These are phyloP conservation scores for Ganaspis brasiliensis DNA, from an alignment of 2,888 invertebrate species.

Conservation along the genomic window DNA sequence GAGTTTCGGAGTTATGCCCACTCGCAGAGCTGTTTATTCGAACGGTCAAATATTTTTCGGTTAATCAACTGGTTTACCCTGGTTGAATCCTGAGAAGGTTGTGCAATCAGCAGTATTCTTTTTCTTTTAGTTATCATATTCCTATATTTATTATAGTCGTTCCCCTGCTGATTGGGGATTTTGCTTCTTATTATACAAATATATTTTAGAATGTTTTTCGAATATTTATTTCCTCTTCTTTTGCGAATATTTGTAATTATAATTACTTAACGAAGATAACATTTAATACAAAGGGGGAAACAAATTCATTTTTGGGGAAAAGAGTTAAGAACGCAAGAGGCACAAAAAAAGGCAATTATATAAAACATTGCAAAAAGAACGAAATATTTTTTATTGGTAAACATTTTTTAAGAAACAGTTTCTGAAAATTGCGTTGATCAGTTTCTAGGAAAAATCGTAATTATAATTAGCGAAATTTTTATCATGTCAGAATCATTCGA, in stretches of 20 bases:
- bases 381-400: no score
- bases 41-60: conserved; percentile 43
- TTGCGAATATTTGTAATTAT: conserved; percentile 13
- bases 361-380: no score
- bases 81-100: conserved; percentile 35
- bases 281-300: not conserved
- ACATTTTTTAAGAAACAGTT: no score
- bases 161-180: conserved; percentile 20
- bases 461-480: conserved; percentile 2
- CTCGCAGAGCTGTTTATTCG: conserved; percentile 41
- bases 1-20: conserved; percentile 47
- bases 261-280: no score
- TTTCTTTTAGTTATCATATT: conserved; percentile 35
- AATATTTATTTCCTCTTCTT: not conserved
- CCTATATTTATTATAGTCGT: conserved; percentile 28
- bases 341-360: no score
- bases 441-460: not conserved
- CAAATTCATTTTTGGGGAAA: no score
- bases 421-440: no score
- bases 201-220: conserved; percentile 1
- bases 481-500: not conserved
- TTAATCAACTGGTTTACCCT: conserved; percentile 32
- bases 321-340: no score
- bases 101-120: conserved; percentile 29
- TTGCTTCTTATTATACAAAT: not conserved